phyloP scores from a whole-genome alignment of 2,113 vertebrate species.

The Edolisoma coerulescens region DNA sequence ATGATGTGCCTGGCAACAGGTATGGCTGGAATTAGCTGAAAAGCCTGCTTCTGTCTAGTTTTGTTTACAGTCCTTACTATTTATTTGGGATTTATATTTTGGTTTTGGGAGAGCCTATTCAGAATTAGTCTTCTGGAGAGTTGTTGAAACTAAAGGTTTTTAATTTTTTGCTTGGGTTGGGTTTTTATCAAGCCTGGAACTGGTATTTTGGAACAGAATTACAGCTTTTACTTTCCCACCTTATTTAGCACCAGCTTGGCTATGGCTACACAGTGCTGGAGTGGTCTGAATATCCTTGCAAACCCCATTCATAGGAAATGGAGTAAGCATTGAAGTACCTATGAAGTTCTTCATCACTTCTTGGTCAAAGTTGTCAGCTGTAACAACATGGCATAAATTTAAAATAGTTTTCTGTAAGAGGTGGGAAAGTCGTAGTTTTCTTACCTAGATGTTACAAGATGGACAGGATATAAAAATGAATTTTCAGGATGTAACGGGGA shows the following conservation, averaged over 20 bases:
- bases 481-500: not conserved
- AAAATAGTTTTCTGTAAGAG: accelerated
- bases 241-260: not conserved
- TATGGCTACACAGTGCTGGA: not conserved
- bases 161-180: not conserved
- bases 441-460: not conserved
- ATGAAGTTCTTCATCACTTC: not conserved
- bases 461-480: not conserved
- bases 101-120: not conserved
- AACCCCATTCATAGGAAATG: not conserved
- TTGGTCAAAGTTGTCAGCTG: not conserved
- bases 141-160: not conserved
- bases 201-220: not conserved
- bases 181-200: not conserved
- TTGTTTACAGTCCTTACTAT: not conserved
- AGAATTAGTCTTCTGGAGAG: not conserved
- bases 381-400: not conserved
- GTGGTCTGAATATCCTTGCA: not conserved
- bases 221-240: not conserved
- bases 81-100: not conserved
- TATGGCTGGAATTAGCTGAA: not conserved
- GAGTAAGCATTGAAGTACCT: not conserved
- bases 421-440: not conserved
- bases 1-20: accelerated
- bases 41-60: not conserved